Percentiles rank a stretch among this genome's conserved stretches.
These are phyloP conservation scores for Myrmophylax atrothorax DNA, from an alignment of 2,113 vertebrate genomes.

Conservation along the genomic window DNA sequence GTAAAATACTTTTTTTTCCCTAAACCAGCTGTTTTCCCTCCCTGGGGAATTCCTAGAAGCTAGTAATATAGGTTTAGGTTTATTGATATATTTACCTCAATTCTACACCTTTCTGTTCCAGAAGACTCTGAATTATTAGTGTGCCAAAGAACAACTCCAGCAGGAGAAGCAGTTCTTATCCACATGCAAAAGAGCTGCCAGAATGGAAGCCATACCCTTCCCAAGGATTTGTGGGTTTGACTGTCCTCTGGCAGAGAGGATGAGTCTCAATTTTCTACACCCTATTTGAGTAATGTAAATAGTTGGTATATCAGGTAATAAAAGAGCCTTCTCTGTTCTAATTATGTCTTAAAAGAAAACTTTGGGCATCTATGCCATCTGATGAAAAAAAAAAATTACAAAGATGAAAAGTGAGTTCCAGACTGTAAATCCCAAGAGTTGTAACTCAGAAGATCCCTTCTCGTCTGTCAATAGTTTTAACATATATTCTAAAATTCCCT, in stretches of 20 bases:
- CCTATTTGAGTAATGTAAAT: not conserved
- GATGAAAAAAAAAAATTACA: not conserved
- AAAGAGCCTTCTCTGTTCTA: not conserved
- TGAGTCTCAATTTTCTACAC: not conserved
- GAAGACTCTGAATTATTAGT: not conserved
- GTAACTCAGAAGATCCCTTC: not conserved
- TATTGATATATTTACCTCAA: not conserved
- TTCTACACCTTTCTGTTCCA: not conserved
- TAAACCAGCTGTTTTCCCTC: not conserved
- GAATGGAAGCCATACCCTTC: not conserved
- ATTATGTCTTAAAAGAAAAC: not conserved
- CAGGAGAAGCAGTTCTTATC: not conserved
- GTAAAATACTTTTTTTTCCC: not conserved
- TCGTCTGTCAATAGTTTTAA: not conserved
- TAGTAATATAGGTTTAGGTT: not conserved
- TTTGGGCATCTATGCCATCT: not conserved
- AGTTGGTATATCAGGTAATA: not conserved
- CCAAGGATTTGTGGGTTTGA: not conserved
- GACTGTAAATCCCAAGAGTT: not conserved
- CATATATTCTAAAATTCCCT: not conserved
- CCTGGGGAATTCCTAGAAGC: not conserved
- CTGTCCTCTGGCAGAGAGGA: not conserved
- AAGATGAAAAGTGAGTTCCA: not conserved
- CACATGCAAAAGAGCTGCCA: not conserved
- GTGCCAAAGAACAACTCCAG: not conserved